Percentiles rank a stretch among this genome's conserved stretches.
Evolutionary conservation across 1,140 invertebrate species (phyloP).

Genomic region (Chironomus striatipennis): DNA sequence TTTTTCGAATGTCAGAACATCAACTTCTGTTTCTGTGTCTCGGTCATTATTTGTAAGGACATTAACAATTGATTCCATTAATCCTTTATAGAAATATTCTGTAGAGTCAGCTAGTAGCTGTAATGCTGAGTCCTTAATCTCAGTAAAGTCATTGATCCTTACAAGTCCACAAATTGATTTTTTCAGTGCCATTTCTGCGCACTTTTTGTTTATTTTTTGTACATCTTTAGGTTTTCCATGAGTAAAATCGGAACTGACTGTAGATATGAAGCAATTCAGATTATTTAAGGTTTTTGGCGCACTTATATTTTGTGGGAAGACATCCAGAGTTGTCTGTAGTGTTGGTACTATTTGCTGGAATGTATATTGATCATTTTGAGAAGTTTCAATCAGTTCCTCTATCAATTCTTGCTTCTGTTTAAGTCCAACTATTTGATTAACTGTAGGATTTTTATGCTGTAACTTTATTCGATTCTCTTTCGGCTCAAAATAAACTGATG

Average conservation of each 20-base stretch:
- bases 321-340: neutral
- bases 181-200: neutral
- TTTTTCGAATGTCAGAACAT: neutral
- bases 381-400: neutral
- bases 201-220: neutral
- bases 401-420: neutral
- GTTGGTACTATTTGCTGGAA: neutral
- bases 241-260: neutral
- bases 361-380: neutral
- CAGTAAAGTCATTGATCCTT: neutral
- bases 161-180: conserved; percentile 17
- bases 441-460: neutral
- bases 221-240: neutral
- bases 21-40: neutral
- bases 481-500: neutral
- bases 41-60: neutral
- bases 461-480: neutral
- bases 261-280: neutral
- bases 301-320: neutral
- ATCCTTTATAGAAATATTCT: neutral
- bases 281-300: neutral
- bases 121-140: neutral
- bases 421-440: neutral
- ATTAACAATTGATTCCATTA: conserved; percentile 10
- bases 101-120: neutral